Evolutionary conservation across 2,113 vertebrate species (phyloP).

Genomic region (Argyrosomus japonicus): DNA sequence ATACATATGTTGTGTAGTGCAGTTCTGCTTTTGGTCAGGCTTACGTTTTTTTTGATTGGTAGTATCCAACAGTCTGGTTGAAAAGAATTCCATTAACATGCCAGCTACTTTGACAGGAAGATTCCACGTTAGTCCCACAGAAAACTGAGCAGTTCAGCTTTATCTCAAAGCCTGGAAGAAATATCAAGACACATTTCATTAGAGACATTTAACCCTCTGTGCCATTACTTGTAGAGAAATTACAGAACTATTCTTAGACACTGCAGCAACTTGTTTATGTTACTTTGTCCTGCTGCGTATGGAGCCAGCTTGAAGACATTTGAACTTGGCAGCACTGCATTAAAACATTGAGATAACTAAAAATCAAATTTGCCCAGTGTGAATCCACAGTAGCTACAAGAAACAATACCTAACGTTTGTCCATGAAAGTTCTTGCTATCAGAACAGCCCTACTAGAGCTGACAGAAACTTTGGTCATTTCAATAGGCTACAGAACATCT

Average conservation of each 20-base stretch:
- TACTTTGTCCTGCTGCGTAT: background rate
- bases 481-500: too few relatives aligned
- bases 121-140: conserved; percentile 56
- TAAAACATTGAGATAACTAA: background rate
- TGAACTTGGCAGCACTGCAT: background rate
- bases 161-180: conserved; percentile 44
- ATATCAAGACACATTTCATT: background rate
- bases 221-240: background rate
- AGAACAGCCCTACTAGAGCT: background rate
- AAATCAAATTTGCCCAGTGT: background rate
- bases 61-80: background rate
- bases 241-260: background rate
- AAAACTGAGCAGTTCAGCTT: conserved; percentile 66
- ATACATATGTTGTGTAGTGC: background rate
- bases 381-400: background rate
- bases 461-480: too few relatives aligned
- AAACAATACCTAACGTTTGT: too few relatives aligned
- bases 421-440: too few relatives aligned
- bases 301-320: background rate
- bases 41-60: conserved; percentile 6
- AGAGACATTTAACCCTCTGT: too few relatives aligned
- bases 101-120: conserved; percentile 28
- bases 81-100: accelerated
- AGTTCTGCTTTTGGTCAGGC: background rate
- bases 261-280: background rate